Conservation (phyloP, 2,797 vertebrate species). For the Peromyscus aztecus region DNA sequence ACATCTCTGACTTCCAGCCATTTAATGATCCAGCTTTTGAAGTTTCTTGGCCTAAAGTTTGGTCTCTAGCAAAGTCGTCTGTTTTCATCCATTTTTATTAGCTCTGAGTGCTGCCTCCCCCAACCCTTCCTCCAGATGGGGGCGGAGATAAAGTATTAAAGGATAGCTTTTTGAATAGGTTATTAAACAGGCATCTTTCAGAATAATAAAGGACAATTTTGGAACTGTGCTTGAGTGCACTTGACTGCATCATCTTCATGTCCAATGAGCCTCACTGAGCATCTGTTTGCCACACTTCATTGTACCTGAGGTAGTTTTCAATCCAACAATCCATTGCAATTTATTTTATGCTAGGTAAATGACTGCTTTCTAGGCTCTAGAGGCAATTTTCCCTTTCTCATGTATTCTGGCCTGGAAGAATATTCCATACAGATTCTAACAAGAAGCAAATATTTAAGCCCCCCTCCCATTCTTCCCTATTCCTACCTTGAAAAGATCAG, state of each 20-base stretch:
- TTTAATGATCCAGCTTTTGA: not conserved
- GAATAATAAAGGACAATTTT: slow-evolving; percentile 52
- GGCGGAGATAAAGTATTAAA: slow-evolving; percentile 58
- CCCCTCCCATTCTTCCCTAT: not conserved
- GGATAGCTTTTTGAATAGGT: slow-evolving; percentile 17
- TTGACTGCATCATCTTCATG: slow-evolving; percentile 31
- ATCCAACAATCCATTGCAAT: slow-evolving; percentile 33
- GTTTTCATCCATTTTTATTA: not conserved
- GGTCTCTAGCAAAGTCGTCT: not conserved
- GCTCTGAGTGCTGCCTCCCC: not conserved
- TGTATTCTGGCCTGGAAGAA: slow-evolving; percentile 12
- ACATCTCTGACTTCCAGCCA: not conserved
- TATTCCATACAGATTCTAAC: not conserved
- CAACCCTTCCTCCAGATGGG: not conserved
- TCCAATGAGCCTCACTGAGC: not conserved
- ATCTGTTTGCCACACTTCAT: slow-evolving; percentile 21
- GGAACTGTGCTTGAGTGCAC: slow-evolving; percentile 41
- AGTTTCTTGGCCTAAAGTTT: not conserved
- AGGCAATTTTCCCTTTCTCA: slow-evolving; percentile 55
- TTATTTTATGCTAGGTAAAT: slow-evolving; percentile 67
- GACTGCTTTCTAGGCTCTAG: slow-evolving; percentile 53
- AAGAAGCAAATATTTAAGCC: slow-evolving; percentile 29
- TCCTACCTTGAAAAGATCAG: slow-evolving; percentile 58
- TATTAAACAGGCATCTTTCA: slow-evolving; percentile 47
- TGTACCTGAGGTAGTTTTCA: not conserved